Evolutionary conservation across 2,797 vertebrate species (phyloP).

Genomic region (Muscicapa striata): DNA sequence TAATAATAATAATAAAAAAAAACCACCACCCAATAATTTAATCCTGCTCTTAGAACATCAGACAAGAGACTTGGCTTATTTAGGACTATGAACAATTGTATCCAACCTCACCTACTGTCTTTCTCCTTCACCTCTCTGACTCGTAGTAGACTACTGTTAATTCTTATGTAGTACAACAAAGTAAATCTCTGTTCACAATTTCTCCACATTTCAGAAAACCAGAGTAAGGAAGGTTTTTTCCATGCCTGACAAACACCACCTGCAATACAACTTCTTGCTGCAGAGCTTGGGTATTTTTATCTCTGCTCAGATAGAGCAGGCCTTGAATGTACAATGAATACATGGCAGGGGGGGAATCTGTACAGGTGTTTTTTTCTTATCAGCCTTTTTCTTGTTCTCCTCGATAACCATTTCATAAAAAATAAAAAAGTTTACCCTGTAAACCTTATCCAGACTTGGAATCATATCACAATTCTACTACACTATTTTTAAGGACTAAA

Average conservation of each 20-base stretch:
- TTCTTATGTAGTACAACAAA: neutral
- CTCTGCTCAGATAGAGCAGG: neutral
- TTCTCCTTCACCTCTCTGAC: neutral
- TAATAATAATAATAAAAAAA: neutral
- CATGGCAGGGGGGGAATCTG: neutral
- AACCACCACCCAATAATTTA: neutral
- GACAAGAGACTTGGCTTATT: neutral
- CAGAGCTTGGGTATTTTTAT: constrained; percentile 28
- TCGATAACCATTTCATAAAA: neutral
- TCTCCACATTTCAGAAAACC: neutral
- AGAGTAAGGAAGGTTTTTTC: neutral
- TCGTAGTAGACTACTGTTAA: neutral
- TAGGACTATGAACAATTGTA: neutral
- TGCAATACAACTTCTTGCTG: constrained; percentile 17
- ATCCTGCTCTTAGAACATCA: neutral
- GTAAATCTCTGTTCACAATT: neutral
- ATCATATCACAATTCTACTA: neutral
- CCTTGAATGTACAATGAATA: neutral
- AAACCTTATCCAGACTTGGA: neutral
- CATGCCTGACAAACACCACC: neutral
- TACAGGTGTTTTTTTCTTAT: neutral
- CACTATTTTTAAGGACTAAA: neutral
- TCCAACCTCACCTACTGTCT: neutral
- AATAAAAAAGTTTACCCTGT: neutral
- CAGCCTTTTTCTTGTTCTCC: neutral